These are phyloP conservation scores for Callyntrura sp. DNA, from an alignment of 2,888 invertebrate genomes.

Conservation along the genomic window DNA sequence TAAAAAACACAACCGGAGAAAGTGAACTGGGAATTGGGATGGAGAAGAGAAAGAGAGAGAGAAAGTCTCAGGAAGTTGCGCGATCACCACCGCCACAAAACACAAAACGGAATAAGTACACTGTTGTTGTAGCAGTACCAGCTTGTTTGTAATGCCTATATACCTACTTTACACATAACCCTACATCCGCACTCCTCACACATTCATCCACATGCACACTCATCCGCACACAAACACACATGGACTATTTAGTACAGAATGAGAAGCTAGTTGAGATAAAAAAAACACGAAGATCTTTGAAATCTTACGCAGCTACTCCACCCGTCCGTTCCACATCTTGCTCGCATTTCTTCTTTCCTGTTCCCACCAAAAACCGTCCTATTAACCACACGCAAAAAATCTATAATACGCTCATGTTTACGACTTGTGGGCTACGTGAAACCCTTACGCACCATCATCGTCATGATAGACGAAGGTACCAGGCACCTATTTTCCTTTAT, in stretches of 20 bases:
- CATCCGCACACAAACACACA: slow-evolving; percentile 7
- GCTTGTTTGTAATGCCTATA: no score
- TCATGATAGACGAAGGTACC: background rate
- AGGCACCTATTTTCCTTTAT: background rate
- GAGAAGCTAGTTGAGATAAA: slow-evolving; percentile 19
- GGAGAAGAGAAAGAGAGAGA: slow-evolving; percentile 20
- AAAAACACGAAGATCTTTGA: slow-evolving; percentile 52
- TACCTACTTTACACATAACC: no score
- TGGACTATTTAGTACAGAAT: background rate
- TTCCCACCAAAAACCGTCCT: background rate
- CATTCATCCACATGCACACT: no score
- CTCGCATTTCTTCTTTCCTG: slow-evolving; percentile 24
- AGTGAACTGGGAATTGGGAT: slow-evolving; percentile 47
- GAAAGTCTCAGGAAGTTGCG: slow-evolving; percentile 23
- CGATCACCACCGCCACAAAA: background rate
- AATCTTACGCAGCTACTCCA: slow-evolving; percentile 34
- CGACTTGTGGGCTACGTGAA: background rate
- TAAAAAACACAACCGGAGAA: slow-evolving; percentile 50
- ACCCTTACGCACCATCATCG: background rate
- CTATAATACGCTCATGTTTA: slow-evolving; percentile 12
- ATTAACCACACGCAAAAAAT: slow-evolving; percentile 41
- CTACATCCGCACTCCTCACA: no score
- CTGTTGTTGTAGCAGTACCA: background rate
- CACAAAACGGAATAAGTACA: background rate
- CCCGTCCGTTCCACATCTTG: slow-evolving; percentile 56